These are phyloP conservation scores for Gymnodraco acuticeps DNA, from an alignment of 2,797 vertebrate species.

Conservation along the genomic window DNA sequence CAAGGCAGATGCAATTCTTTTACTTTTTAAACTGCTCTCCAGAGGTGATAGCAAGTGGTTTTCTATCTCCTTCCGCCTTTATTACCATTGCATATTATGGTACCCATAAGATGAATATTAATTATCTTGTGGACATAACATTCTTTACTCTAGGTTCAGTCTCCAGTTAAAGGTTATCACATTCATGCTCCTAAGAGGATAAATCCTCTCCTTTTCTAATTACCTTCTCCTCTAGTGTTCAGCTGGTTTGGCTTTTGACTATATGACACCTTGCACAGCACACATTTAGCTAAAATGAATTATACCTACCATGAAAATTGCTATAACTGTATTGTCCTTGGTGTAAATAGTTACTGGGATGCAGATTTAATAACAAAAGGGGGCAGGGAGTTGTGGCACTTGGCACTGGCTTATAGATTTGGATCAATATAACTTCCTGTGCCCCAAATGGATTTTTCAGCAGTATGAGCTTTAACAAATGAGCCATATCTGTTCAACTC, in stretches of 20 bases:
- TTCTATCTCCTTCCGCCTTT: not conserved
- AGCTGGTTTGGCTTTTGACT: not conserved
- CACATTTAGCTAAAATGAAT: not conserved
- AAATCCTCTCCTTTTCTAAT: not conserved
- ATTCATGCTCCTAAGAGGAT: not conserved
- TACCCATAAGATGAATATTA: not conserved
- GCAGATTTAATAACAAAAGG: not conserved
- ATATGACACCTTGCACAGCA: not conserved
- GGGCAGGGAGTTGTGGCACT: not conserved
- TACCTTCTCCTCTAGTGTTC: not conserved
- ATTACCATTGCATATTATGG: not conserved
- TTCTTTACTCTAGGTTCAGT: not conserved
- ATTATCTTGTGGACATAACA: not conserved
- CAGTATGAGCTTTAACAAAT: constrained; percentile 42
- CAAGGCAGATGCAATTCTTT: not conserved
- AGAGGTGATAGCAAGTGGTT: not conserved
- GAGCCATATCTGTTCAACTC: constrained; percentile 37
- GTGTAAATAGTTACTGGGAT: not conserved
- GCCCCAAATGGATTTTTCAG: constrained; percentile 43
- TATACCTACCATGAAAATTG: not conserved
- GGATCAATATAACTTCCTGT: constrained; percentile 39
- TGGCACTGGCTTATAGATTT: not conserved
- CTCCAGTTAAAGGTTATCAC: not conserved
- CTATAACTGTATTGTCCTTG: not conserved
- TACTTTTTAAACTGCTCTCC: not conserved